Percentiles rank a stretch among this genome's conserved stretches.
Evolutionary conservation across 1,140 invertebrate genomes (phyloP).

Genomic region (Micrasema minimum): DNA sequence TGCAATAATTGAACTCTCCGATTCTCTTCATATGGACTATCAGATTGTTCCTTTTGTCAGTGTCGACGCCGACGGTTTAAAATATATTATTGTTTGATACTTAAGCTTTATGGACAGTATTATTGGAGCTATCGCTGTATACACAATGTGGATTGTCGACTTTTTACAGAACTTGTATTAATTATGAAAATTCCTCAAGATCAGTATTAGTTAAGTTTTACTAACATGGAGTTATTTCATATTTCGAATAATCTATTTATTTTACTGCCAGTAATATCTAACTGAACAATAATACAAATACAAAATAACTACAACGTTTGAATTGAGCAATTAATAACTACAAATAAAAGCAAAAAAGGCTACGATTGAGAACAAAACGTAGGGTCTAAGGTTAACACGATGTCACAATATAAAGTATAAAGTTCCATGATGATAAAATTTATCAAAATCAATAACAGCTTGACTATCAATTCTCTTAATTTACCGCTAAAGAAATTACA

Average conservation of each 20-base stretch:
- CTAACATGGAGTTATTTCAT: constrained; percentile 14
- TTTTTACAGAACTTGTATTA: constrained; percentile 26
- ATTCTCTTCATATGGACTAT: constrained; percentile 49
- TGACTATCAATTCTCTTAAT: too few species aligned
- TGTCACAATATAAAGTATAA: constrained; percentile 14
- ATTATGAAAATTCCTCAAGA: constrained; percentile 36
- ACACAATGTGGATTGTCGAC: neutral
- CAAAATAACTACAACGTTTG: neutral
- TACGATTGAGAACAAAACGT: too few species aligned
- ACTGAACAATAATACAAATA: neutral
- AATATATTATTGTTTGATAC: constrained; percentile 16
- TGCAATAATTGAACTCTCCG: constrained; percentile 49
- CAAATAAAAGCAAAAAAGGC: too few species aligned
- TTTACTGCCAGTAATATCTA: constrained; percentile 13
- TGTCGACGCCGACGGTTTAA: constrained; percentile 19
- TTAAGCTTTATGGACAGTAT: constrained; percentile 32
- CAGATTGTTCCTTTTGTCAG: constrained; percentile 44
- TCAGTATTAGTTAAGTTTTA: constrained; percentile 36
- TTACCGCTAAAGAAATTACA: too few species aligned
- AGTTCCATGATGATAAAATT: constrained; percentile 13
- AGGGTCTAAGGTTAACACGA: neutral
- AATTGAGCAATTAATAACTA: too few species aligned
- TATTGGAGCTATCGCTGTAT: neutral
- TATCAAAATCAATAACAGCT: too few species aligned
- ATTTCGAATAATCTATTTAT: constrained; percentile 27